Percentiles rank a stretch among this genome's conserved stretches.
Conservation (phyloP, 2,797 vertebrate species). For the Poecilia velifera region DNA sequence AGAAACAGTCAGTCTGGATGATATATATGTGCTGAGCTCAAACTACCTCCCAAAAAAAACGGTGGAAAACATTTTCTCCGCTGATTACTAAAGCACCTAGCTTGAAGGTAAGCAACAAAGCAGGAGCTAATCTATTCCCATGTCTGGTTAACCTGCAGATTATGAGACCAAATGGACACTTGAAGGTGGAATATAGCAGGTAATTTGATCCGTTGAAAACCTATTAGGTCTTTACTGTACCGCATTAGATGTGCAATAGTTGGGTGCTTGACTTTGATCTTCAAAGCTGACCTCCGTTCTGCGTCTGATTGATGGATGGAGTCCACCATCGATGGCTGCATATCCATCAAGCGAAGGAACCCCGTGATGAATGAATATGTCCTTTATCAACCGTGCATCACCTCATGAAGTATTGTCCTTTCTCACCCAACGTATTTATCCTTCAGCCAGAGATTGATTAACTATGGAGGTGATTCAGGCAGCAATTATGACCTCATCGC, state of each 20-base stretch:
- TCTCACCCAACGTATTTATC: constrained; percentile 76
- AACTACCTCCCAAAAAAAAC: not conserved
- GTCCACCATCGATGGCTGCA: constrained; percentile 71
- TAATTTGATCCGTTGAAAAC: constrained; percentile 67
- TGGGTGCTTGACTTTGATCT: constrained; percentile 78
- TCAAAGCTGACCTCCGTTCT: constrained; percentile 80
- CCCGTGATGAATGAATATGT: constrained; percentile 82
- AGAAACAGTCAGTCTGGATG: constrained; percentile 46
- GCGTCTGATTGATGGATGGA: constrained; percentile 74
- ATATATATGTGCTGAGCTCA: not conserved
- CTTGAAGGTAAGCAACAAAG: constrained; percentile 15
- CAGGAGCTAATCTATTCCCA: constrained; percentile 54
- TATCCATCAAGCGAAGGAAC: constrained; percentile 81
- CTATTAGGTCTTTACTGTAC: constrained; percentile 55
- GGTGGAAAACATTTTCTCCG: not conserved
- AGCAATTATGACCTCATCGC: constrained; percentile 81
- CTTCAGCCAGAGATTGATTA: constrained; percentile 82
- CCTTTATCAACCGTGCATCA: constrained; percentile 84
- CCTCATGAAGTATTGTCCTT: constrained; percentile 81
- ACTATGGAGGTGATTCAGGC: constrained; percentile 77
- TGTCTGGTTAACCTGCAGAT: constrained; percentile 63
- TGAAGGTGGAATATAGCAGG: constrained; percentile 67
- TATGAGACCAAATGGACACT: constrained; percentile 60
- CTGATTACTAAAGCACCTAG: not conserved
- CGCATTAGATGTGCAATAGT: constrained; percentile 46